phyloP scores from a whole-genome alignment of 2,888 invertebrate species.

The Brachylomia viminalis region DNA sequence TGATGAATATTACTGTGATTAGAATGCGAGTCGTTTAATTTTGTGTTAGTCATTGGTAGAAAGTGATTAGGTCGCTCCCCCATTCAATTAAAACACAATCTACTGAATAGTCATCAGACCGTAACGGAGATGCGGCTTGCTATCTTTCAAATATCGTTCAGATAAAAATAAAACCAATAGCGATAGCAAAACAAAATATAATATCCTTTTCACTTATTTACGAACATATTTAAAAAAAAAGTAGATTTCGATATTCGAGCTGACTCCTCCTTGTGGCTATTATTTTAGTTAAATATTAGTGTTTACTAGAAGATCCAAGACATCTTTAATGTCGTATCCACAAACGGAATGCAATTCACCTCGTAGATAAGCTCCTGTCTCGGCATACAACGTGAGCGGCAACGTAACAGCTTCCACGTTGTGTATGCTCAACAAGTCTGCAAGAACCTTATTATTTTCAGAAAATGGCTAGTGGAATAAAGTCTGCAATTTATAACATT shows the following conservation, averaged over 20 bases:
- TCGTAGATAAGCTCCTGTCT: constrained; percentile 46
- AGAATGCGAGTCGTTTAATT: background rate
- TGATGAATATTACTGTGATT: constrained; percentile 10
- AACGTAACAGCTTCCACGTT: constrained; percentile 41
- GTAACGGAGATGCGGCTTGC: background rate
- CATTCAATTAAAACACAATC: constrained; percentile 9
- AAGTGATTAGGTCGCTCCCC: background rate
- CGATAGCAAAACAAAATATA: background rate
- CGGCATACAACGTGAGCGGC: constrained; percentile 40
- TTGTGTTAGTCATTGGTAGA: background rate
- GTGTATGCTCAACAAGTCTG: constrained; percentile 49
- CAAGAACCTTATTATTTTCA: constrained; percentile 44
- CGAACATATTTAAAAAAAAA: too few relatives aligned
- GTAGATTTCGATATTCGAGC: too few relatives aligned
- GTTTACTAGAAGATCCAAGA: constrained; percentile 9
- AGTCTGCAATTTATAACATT: constrained; percentile 36
- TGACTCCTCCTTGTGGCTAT: background rate
- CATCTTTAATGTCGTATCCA: constrained; percentile 21
- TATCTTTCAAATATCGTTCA: background rate
- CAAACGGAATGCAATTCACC: constrained; percentile 45
- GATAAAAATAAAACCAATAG: background rate
- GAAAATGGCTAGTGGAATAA: constrained; percentile 27
- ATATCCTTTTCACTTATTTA: background rate
- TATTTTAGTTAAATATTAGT: background rate
- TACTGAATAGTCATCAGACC: background rate